phyloP scores from a whole-genome alignment of 1,140 invertebrate genomes.

The Meloidogyne floridensis region DNA sequence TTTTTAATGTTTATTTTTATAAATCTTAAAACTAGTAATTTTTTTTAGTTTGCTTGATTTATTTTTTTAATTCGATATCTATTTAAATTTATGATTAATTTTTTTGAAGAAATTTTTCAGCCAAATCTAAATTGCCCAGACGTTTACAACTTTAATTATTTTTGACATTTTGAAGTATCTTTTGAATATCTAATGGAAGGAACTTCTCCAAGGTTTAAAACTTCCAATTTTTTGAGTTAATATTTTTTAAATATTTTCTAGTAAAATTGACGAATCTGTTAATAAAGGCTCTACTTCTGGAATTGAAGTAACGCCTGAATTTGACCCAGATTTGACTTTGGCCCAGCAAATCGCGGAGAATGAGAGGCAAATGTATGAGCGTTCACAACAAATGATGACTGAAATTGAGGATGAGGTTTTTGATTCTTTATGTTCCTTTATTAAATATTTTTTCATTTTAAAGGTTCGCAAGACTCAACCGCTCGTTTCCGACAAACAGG shows the following conservation, averaged over 20 bases:
- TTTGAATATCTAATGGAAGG: too few relatives aligned
- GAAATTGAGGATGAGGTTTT: constrained; percentile 56
- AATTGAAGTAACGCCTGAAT: neutral
- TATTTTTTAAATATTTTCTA: neutral
- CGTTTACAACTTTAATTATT: too few relatives aligned
- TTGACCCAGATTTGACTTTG: constrained; percentile 33
- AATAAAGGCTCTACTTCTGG: neutral
- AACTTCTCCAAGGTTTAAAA: too few relatives aligned
- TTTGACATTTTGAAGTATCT: too few relatives aligned
- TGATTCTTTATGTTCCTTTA: neutral
- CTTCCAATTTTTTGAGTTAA: too few relatives aligned
- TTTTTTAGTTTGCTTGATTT: too few relatives aligned
- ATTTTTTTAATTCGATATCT: too few relatives aligned
- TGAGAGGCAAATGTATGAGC: constrained; percentile 49
- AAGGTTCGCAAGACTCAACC: constrained; percentile 52
- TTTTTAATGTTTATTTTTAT: too few relatives aligned
- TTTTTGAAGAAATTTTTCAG: too few relatives aligned
- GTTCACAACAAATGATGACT: constrained; percentile 46
- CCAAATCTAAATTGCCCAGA: too few relatives aligned
- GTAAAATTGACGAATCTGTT: neutral
- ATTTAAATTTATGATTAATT: too few relatives aligned
- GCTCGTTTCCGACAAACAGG: constrained; percentile 47
- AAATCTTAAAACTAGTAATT: too few relatives aligned
- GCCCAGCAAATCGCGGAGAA: constrained; percentile 47
- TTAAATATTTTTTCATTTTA: constrained; percentile 4